Percentiles rank a stretch among this genome's conserved stretches.
phyloP scores from a whole-genome alignment of 2,797 vertebrate species.

The Gymnoscopelus braueri region DNA sequence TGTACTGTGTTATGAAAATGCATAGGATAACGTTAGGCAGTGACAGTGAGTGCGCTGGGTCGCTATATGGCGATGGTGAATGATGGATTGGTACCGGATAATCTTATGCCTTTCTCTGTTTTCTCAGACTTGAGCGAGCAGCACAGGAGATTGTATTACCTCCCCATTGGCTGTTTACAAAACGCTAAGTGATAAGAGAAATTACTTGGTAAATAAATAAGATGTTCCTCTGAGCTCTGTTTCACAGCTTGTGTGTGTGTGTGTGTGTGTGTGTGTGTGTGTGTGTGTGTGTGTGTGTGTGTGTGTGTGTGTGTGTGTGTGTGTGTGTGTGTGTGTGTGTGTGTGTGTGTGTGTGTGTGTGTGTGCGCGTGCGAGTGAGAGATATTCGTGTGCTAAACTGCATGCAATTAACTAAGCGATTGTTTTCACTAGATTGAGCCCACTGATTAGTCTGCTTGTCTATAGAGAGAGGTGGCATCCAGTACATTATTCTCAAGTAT shows the following conservation, averaged over 20 bases:
- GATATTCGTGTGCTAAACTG: conserved; percentile 73
- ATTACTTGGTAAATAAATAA: conserved; percentile 79
- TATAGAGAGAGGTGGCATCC: too few species aligned
- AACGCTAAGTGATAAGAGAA: conserved; percentile 78
- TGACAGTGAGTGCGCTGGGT: too few species aligned
- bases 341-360: conserved; percentile 21
- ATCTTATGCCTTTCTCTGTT: conserved; percentile 3
- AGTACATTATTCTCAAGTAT: too few species aligned
- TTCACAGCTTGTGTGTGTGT: conserved; percentile 38
- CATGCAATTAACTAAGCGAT: conserved; percentile 81
- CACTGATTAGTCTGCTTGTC: conserved; percentile 69
- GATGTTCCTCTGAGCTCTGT: conserved; percentile 63
- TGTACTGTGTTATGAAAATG: not conserved
- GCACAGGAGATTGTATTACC: conserved; percentile 72
- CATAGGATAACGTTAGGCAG: not conserved
- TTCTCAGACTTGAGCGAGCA: conserved; percentile 64
- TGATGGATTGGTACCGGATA: too few species aligned
- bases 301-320: conserved; percentile 15
- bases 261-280: not conserved
- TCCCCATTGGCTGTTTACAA: conserved; percentile 80
- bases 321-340: not conserved
- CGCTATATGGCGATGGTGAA: too few species aligned
- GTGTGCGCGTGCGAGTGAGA: conserved; percentile 9
- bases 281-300: conserved; percentile 22
- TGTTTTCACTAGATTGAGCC: conserved; percentile 77